Conservation (phyloP, 1,140 invertebrate species). For the Bilobella aurantiaca region DNA sequence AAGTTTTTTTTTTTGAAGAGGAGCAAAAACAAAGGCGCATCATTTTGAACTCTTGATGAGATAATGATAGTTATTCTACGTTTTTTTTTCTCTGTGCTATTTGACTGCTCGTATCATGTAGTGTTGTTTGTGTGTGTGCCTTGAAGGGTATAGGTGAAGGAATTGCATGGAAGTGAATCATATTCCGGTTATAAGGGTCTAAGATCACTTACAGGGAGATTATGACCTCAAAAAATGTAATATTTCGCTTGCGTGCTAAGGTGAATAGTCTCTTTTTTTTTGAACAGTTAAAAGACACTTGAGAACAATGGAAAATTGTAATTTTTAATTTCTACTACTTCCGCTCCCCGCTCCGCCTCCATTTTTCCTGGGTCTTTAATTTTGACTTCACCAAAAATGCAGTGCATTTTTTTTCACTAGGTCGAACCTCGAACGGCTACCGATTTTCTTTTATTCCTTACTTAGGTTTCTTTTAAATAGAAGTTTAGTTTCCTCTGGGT, state of each 20-base stretch:
- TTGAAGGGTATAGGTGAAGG: neutral
- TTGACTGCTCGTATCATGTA: no score
- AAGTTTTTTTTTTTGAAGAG: neutral
- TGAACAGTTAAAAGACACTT: neutral
- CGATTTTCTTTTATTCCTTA: no score
- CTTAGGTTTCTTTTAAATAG: no score
- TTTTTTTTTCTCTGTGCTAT: no score
- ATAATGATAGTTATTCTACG: neutral
- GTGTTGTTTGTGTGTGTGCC: no score
- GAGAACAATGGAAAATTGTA: neutral
- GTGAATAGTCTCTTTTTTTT: neutral
- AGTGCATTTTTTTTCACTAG: no score
- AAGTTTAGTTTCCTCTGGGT: no score
- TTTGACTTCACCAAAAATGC: no score
- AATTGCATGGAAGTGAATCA: conserved; percentile 12
- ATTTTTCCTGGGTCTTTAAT: no score
- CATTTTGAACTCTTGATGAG: neutral
- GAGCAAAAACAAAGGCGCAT: neutral
- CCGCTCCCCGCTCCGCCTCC: no score
- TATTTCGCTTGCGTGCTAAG: neutral
- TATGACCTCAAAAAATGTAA: neutral
- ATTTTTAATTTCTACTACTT: neutral
- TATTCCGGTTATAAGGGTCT: conserved; percentile 19
- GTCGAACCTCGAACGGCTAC: no score
- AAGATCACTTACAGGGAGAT: neutral